Conservation (phyloP, 1,140 invertebrate species). For the Platyscapa corneri region DNA sequence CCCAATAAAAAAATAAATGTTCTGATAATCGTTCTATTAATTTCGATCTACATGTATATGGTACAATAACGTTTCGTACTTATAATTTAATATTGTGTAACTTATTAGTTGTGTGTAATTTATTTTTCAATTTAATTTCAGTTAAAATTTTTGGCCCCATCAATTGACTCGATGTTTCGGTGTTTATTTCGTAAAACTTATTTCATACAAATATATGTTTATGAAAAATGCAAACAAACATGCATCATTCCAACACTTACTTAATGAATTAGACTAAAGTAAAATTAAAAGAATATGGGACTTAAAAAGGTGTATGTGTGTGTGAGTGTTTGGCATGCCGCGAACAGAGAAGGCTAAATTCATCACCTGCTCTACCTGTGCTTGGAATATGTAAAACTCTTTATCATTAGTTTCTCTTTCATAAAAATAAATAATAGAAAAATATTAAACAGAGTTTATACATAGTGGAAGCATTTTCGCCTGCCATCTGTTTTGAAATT, state of each 20-base stretch:
- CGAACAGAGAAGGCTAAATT: constrained; percentile 50
- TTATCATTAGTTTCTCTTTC: constrained; percentile 13
- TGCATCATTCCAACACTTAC: constrained; percentile 46
- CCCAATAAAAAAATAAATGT: not conserved
- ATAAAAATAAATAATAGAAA: constrained; percentile 3
- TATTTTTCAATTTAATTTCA: constrained; percentile 3
- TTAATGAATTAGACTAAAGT: constrained; percentile 24
- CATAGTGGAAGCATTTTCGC: constrained; percentile 51
- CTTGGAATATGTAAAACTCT: constrained; percentile 52
- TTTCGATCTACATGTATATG: not conserved
- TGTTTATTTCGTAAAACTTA: constrained; percentile 15
- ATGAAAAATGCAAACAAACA: constrained; percentile 48
- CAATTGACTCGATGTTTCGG: not conserved
- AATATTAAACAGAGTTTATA: constrained; percentile 28
- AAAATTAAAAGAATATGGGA: constrained; percentile 35
- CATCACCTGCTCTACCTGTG: constrained; percentile 49
- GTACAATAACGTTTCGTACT: constrained; percentile 32
- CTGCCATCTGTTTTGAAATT: constrained; percentile 48
- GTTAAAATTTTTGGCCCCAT: not conserved
- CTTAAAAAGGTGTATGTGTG: constrained; percentile 55
- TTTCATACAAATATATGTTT: constrained; percentile 19
- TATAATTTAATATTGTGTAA: constrained; percentile 13
- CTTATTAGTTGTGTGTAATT: constrained; percentile 11
- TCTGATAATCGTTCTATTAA: not conserved
- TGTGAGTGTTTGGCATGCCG: constrained; percentile 61